These are phyloP conservation scores for Nycticryphes semicollaris DNA, from an alignment of 2,113 vertebrate genomes.

Conservation along the genomic window DNA sequence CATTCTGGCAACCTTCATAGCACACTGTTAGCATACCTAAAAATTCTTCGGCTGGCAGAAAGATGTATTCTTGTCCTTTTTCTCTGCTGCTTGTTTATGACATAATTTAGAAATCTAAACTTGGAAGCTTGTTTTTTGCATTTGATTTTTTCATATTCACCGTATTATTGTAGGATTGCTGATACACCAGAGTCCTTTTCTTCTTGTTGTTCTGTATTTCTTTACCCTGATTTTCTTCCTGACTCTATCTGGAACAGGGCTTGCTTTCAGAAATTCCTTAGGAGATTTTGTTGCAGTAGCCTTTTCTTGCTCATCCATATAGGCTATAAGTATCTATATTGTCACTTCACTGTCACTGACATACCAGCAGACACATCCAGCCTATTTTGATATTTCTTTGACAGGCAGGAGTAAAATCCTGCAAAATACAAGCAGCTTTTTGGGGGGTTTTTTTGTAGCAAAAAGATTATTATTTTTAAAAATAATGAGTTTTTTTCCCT, in stretches of 20 bases:
- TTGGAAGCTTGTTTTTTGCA: neutral
- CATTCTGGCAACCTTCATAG: neutral
- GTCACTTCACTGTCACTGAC: neutral
- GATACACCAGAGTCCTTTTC: neutral
- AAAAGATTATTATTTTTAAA: neutral
- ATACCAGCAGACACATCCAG: neutral
- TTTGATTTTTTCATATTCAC: neutral
- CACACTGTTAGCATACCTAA: neutral
- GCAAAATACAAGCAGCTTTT: neutral
- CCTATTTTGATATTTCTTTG: neutral
- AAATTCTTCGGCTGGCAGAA: neutral
- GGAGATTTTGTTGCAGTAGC: neutral
- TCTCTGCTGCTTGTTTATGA: neutral
- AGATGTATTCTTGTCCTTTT: neutral
- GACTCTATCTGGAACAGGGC: neutral
- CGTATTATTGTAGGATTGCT: neutral
- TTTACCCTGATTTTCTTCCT: neutral
- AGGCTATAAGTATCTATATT: neutral
- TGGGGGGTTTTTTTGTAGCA: neutral
- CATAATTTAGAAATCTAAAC: neutral
- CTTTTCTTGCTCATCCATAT: neutral
- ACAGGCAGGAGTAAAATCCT: neutral
- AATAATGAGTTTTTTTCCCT: fast-evolving
- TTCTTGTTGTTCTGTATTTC: neutral
- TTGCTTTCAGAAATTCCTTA: neutral